Base-by-base conservation (phyloP, 2,113 vertebrate species). In the Crotalus tigris region DNA sequence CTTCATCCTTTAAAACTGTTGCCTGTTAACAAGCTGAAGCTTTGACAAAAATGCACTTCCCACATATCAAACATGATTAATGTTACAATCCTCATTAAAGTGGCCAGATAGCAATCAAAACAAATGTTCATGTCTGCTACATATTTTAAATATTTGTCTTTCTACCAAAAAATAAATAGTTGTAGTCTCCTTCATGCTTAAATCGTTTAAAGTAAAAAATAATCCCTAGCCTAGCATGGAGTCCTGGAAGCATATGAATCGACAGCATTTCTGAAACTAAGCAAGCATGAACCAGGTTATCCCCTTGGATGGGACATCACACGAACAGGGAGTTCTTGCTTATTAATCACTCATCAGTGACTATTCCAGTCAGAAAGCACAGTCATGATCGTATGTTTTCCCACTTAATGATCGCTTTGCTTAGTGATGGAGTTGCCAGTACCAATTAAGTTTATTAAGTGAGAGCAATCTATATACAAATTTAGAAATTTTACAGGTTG, bases 1-100 rank as follows among this genome's bases (percentile, higher is more conserved):
- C 93, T 94, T 95, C 94, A 93, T 92, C 94, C 95, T 94, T 94
- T 96, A 96, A 96, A 96, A 96, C 91, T 96, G 49, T 92, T 94
- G 95, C 94, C 94, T 89, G 93, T 93, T 95, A 96, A 96, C 91
- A 96, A 95, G 92, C 39, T 89, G 89, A 94, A 96, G 85, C 95
- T 93, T 91, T 95, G 46, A 96, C 39, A 26, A 94, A 93, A 15
- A 88, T 46, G 0, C 19, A n/a, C 19, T n/a, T 53, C 39, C 51
- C 54, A 58, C 44, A 90, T 7, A 59, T n/a, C 49, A 86, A 46
- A 86, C 55, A 90, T 93, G 92, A 54, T 33, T 92, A 81, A 57
- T 39, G 9, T 90, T 94, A 61, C 54, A 0, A 95, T 29, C 26
- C 69, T 85, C 91, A 81, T 92, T 5, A n/a, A 10, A 93, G 26